Base-by-base conservation (phyloP, 2,797 vertebrate species). In the Rallus crepitans region DNA sequence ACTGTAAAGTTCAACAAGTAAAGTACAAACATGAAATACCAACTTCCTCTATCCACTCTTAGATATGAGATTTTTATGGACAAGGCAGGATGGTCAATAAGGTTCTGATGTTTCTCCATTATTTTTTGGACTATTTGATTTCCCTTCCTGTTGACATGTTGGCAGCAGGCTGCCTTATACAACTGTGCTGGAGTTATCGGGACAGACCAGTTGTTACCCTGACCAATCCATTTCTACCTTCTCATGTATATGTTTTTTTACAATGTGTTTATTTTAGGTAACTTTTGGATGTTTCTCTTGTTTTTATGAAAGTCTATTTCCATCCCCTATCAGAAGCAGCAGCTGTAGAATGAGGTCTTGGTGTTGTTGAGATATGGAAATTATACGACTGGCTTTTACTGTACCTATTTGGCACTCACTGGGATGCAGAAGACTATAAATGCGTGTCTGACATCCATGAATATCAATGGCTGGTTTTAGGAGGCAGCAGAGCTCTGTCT, bases 311-410 rank as follows among this genome's bases (percentile, higher is more conserved):
- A 8, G 8, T n/a, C 71, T 85, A 15, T 94, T 95, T 94, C 55
- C 61, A 40, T 80, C 73, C 61, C 39, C 31, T 87, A 18, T 92
- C 78, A 78, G 75, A 90, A 45, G 53, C 57, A 86, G 69, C 83
- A 89, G 92, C 68, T 93, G 87, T 28, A 65, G 48, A 21, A 68
- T 77, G 63, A 89, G 72, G 69, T 86, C 53, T 90, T 33, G 48
- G 64, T 82, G 60, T 7, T 91, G 76, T 21, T 81, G 72, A 87
- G 77, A 84, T 91, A 87, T 52, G 63, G 65, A 93, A 95, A 95
- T 78, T 12, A 28, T 50, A 2, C 76, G 72, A 48, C 37, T 85
- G 69, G 84, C 42, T 94, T 75, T 93, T 85, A 65, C 69, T 6
- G 0, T 65, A 42, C 50, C 65, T 66, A 12, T 82, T 86, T 92